A percentile compares a stretch with the other conserved stretches of the same genome.
Evolutionary conservation across 1,140 invertebrate genomes (phyloP).

Genomic region (Euwallacea similis): DNA sequence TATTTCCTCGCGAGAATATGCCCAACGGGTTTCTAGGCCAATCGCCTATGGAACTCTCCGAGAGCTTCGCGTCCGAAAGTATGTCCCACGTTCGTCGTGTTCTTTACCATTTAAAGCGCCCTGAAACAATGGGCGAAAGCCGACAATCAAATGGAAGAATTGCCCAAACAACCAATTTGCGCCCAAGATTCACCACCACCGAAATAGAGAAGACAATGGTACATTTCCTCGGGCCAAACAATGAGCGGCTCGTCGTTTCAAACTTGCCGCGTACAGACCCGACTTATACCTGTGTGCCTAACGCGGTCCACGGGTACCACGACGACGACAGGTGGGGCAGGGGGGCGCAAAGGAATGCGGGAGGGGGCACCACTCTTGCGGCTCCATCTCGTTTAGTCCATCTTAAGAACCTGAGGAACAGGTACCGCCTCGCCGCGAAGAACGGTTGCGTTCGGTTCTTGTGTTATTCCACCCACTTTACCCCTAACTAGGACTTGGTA

Average conservation of each 20-base stretch:
- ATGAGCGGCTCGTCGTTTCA: conserved; percentile 44
- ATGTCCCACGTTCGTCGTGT: too few species aligned
- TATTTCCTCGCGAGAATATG: too few species aligned
- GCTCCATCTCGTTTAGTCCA: conserved; percentile 48
- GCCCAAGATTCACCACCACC: background rate
- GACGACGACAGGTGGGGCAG: conserved; percentile 42
- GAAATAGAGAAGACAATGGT: conserved; percentile 48
- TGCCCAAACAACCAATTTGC: conserved; percentile 8
- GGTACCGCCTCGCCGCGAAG: conserved; percentile 35
- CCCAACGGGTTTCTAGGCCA: too few species aligned
- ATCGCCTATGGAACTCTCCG: too few species aligned
- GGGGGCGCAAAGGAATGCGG: conserved; percentile 51
- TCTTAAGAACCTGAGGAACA: conserved; percentile 45
- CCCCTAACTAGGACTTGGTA: conserved; percentile 27
- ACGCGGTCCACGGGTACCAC: conserved; percentile 27
- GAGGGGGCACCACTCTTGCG: conserved; percentile 48
- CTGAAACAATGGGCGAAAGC: background rate
- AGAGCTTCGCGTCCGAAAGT: too few species aligned
- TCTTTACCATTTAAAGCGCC: too few species aligned
- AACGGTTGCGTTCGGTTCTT: conserved; percentile 34
- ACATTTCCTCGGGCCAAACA: conserved; percentile 48
- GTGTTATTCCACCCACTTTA: conserved; percentile 29
- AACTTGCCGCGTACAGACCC: conserved; percentile 46
- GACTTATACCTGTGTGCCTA: conserved; percentile 37
- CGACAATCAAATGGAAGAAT: background rate